Conservation (phyloP, 2,888 invertebrate genomes). For the Plebejus melissa region DNA sequence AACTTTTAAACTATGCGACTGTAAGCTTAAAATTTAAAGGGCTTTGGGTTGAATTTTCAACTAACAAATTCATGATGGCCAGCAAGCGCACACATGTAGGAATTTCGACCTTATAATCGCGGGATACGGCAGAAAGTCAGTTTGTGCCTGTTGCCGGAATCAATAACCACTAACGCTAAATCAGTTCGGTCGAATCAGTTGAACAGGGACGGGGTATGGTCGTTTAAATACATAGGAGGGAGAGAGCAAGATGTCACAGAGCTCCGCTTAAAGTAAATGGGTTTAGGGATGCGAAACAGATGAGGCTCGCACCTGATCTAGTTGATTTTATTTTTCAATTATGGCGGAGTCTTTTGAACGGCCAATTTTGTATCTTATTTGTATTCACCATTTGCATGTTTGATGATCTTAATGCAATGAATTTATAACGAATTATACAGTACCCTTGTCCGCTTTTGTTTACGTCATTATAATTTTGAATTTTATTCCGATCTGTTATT, state of each 20-base stretch:
- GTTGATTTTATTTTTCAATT: constrained; percentile 72
- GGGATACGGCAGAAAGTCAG: constrained; percentile 46
- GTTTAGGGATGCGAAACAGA: constrained; percentile 59
- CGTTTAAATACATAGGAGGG: constrained; percentile 46
- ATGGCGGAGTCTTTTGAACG: constrained; percentile 42
- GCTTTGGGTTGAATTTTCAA: constrained; percentile 59
- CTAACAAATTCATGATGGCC: constrained; percentile 44
- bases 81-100: constrained; percentile 34
- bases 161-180: constrained; percentile 72
- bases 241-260: constrained; percentile 47
- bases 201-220: constrained; percentile 52
- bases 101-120: constrained; percentile 42
- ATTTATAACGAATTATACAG: background rate
- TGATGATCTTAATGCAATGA: constrained; percentile 8
- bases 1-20: constrained; percentile 65
- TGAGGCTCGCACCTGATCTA: constrained; percentile 68
- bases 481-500: background rate
- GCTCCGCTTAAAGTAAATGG: constrained; percentile 48
- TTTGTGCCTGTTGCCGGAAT: constrained; percentile 48
- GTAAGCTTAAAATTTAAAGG: constrained; percentile 65
- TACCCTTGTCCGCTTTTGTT: background rate
- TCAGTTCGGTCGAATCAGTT: constrained; percentile 63
- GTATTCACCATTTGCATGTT: constrained; percentile 14
- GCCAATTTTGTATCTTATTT: constrained; percentile 38
- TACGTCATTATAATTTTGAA: background rate